phyloP scores from a whole-genome alignment of 2,113 vertebrate genomes.

The Dunckerocampus dactyliophorus region DNA sequence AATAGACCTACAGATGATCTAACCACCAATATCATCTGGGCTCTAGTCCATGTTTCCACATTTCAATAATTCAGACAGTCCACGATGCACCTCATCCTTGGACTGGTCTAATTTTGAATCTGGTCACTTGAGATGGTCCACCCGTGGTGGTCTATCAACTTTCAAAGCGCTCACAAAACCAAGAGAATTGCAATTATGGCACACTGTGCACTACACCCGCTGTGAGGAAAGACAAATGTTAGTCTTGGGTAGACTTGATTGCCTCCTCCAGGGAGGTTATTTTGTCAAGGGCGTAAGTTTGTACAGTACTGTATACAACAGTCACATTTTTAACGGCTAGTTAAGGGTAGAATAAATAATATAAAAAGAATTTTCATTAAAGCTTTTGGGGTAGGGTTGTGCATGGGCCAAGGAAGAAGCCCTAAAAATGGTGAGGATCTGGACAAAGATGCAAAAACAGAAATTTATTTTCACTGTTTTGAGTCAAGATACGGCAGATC shows the following conservation, averaged over 20 bases:
- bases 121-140: constrained; percentile 46
- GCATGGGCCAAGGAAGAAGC: not conserved
- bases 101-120: constrained; percentile 66
- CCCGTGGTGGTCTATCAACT: constrained; percentile 11
- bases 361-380: too few relatives aligned
- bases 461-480: not conserved
- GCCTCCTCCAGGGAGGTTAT: not conserved
- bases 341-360: too few relatives aligned
- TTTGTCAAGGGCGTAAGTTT: not conserved
- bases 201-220: constrained; percentile 37
- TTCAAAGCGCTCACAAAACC: constrained; percentile 44
- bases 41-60: constrained; percentile 67
- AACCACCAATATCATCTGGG: constrained; percentile 30
- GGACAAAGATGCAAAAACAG: not conserved
- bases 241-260: constrained; percentile 7
- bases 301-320: not conserved
- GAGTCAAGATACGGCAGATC: too few relatives aligned
- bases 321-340: too few relatives aligned
- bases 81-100: constrained; percentile 42
- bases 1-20: constrained; percentile 52
- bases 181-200: constrained; percentile 39
- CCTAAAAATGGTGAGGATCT: not conserved
- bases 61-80: constrained; percentile 56
- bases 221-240: constrained; percentile 27
- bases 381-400: too few relatives aligned